Evolutionary conservation across 92 coral and sea anemone genomes (phyloP).

Genomic region (Pocillopora grandis): DNA sequence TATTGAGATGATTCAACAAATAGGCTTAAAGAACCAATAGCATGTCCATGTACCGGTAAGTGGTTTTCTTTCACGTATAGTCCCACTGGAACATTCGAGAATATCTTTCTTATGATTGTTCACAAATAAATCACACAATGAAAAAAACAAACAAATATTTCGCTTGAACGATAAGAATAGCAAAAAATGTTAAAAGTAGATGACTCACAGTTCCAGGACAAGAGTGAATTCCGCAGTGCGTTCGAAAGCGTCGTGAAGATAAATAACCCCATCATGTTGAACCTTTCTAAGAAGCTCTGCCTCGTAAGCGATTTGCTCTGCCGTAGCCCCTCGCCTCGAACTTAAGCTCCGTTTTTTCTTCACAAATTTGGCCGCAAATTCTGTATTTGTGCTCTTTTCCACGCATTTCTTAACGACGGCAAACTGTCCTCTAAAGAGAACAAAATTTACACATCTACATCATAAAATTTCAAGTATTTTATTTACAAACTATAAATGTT

Average conservation of each 20-base stretch:
- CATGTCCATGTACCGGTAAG: no score
- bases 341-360: conserved; percentile 81
- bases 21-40: no score
- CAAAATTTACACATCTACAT: neutral
- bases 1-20: no score
- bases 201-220: conserved; percentile 91
- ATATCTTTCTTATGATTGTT: no score
- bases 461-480: neutral
- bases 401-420: conserved; percentile 88
- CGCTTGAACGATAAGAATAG: neutral
- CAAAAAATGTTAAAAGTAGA: neutral
- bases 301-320: conserved; percentile 77
- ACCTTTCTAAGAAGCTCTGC: conserved; percentile 76
- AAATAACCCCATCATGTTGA: conserved; percentile 82
- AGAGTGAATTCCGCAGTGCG: conserved; percentile 71
- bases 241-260: conserved; percentile 94
- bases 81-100: neutral
- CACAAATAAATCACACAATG: no score
- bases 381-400: conserved; percentile 77
- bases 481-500: no score
- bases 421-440: conserved; percentile 87
- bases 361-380: conserved; percentile 89
- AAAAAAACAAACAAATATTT: neutral
- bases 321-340: conserved; percentile 72
- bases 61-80: no score